Conservation (phyloP, 30 jellyfish, hydroid and myxozoan species). For the Aurelia aurita region DNA sequence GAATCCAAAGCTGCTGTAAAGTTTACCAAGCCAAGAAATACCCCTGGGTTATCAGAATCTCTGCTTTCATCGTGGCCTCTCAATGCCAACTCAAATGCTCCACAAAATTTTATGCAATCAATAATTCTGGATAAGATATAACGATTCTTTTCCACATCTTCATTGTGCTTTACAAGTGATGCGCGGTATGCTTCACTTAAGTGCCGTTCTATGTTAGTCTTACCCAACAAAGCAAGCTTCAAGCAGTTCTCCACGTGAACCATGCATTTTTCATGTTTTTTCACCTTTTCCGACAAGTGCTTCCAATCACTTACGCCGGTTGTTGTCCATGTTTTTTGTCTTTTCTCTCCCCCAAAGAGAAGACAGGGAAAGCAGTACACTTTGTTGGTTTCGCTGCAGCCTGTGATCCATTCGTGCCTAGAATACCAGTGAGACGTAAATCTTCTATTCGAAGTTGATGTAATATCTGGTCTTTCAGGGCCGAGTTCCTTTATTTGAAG, state of each 20-base stretch:
- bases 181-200: too few species aligned
- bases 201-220: too few species aligned
- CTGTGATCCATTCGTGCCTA: conserved; percentile 50
- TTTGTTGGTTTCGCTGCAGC: conserved; percentile 42
- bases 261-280: too few species aligned
- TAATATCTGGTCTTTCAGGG: conserved; percentile 48
- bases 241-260: too few species aligned
- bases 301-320: conserved; percentile 56
- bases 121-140: too few species aligned
- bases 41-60: conserved; percentile 71
- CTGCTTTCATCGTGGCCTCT: too few species aligned
- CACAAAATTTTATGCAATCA: too few species aligned
- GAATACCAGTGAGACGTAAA: conserved; percentile 43
- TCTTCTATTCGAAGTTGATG: conserved; percentile 11
- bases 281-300: conserved; percentile 57
- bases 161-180: too few species aligned
- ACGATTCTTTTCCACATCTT: too few species aligned
- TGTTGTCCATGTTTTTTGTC: conserved; percentile 47
- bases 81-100: too few species aligned
- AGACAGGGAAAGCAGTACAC: conserved; percentile 52
- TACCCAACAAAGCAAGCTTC: too few species aligned
- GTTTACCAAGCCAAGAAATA: conserved; percentile 47
- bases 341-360: conserved; percentile 29
- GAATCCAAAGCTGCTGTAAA: conserved; percentile 54
- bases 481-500: conserved; percentile 41